phyloP scores from a whole-genome alignment of 2,888 invertebrate species.

The Nemapogon koenigi region DNA sequence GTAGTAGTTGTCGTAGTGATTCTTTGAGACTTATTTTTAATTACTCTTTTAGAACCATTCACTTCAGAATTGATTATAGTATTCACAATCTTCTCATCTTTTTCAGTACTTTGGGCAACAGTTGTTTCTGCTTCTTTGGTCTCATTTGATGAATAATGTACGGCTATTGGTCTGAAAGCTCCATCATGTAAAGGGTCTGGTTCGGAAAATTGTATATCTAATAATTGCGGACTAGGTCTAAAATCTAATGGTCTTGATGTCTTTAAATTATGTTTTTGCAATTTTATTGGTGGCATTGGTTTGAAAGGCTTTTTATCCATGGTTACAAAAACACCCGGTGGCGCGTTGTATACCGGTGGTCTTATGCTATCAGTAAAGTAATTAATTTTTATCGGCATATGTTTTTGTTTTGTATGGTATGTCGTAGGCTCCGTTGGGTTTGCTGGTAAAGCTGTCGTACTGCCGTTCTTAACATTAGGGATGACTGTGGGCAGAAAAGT shows the following conservation, averaged over 20 bases:
- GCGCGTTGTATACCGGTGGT: slow-evolving; percentile 51
- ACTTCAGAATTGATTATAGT: slow-evolving; percentile 25
- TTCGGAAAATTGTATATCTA: slow-evolving; percentile 36
- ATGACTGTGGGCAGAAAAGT: slow-evolving; percentile 20
- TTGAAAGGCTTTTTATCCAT: slow-evolving; percentile 58
- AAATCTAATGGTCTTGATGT: slow-evolving; percentile 34
- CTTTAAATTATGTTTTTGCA: slow-evolving; percentile 29
- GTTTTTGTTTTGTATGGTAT: slow-evolving; percentile 30
- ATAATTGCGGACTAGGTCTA: slow-evolving; percentile 49
- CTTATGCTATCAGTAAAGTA: slow-evolving; percentile 42
- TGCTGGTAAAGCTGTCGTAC: slow-evolving; percentile 27
- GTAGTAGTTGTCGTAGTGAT: slow-evolving; percentile 24
- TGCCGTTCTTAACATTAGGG: slow-evolving; percentile 22
- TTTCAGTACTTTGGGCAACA: slow-evolving; percentile 21
- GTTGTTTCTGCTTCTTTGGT: slow-evolving; percentile 19
- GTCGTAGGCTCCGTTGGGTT: slow-evolving; percentile 26
- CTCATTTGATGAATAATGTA: slow-evolving; percentile 25
- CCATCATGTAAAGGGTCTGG: slow-evolving; percentile 33
- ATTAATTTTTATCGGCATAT: slow-evolving; percentile 30
- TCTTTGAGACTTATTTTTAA: slow-evolving; percentile 29
- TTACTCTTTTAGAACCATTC: slow-evolving; percentile 35
- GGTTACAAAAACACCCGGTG: slow-evolving; percentile 51
- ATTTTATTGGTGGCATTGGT: slow-evolving; percentile 52
- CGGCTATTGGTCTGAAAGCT: slow-evolving; percentile 45
- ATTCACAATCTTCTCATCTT: slow-evolving; percentile 24